These are phyloP conservation scores for Luffia ferchaultella DNA, from an alignment of 2,888 invertebrate species.

Conservation along the genomic window DNA sequence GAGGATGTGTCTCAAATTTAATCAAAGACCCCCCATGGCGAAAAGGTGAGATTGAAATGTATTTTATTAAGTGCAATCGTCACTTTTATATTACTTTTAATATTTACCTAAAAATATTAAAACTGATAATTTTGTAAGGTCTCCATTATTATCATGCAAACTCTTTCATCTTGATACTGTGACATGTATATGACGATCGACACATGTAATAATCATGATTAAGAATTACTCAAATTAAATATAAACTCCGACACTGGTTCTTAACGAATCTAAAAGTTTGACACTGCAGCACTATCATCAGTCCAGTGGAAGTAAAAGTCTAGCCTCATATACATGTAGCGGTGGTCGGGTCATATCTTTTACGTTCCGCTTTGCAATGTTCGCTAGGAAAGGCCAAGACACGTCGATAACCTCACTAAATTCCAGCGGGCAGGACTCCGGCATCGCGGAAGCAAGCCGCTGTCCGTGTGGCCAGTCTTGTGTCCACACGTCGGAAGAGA, in stretches of 20 bases:
- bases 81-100: conserved; percentile 5
- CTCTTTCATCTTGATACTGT: too few species aligned
- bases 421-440: conserved; percentile 85
- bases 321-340: too few species aligned
- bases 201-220: too few species aligned
- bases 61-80: background rate
- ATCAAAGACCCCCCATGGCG: conserved; percentile 47
- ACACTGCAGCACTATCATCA: too few species aligned
- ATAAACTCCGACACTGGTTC: too few species aligned
- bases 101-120: too few species aligned
- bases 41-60: conserved; percentile 37
- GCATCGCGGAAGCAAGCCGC: conserved; percentile 67
- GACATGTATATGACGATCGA: too few species aligned
- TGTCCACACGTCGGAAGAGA: conserved; percentile 72
- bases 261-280: too few species aligned
- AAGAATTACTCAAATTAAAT: too few species aligned
- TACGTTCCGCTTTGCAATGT: background rate
- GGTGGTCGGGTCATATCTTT: background rate
- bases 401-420: conserved; percentile 82
- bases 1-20: conserved; percentile 58
- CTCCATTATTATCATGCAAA: too few species aligned
- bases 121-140: too few species aligned
- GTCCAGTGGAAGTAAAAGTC: too few species aligned
- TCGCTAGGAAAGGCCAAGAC: conserved; percentile 61
- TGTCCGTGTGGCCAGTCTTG: conserved; percentile 75